Percentiles rank a stretch among this genome's conserved stretches.
Conservation (phyloP, 2,888 invertebrate genomes). For the Ornithoptera priamus region DNA sequence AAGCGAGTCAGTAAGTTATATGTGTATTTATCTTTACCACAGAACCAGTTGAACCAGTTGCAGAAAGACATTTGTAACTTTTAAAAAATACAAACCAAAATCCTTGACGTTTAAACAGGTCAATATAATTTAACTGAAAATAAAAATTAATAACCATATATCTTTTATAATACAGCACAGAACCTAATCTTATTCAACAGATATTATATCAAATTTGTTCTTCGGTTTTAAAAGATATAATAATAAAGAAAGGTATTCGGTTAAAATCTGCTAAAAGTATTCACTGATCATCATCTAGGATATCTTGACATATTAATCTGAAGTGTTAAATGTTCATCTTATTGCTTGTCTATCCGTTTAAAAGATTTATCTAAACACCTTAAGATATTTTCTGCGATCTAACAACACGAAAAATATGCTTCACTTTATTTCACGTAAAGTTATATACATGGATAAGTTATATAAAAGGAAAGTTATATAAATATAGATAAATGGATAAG, state of each 20-base stretch:
- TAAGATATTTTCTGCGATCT: background rate
- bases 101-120: slow-evolving; percentile 11
- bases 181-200: background rate
- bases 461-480: too few species aligned
- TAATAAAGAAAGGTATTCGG: background rate
- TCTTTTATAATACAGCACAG: background rate
- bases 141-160: background rate
- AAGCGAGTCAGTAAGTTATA: background rate
- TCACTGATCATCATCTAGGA: background rate
- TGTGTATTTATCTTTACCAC: background rate
- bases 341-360: background rate
- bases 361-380: background rate
- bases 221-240: background rate
- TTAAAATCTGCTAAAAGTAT: background rate
- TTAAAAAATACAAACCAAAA: slow-evolving; percentile 7
- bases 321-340: slow-evolving; percentile 1
- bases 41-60: slow-evolving; percentile 15
- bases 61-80: background rate
- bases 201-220: background rate
- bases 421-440: too few species aligned
- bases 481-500: background rate
- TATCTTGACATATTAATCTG: background rate
- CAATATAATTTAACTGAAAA: background rate
- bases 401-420: background rate
- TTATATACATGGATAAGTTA: background rate